Evolutionary conservation across 2,113 vertebrate genomes (phyloP).

Genomic region (Heterotilapia buettikoferi): DNA sequence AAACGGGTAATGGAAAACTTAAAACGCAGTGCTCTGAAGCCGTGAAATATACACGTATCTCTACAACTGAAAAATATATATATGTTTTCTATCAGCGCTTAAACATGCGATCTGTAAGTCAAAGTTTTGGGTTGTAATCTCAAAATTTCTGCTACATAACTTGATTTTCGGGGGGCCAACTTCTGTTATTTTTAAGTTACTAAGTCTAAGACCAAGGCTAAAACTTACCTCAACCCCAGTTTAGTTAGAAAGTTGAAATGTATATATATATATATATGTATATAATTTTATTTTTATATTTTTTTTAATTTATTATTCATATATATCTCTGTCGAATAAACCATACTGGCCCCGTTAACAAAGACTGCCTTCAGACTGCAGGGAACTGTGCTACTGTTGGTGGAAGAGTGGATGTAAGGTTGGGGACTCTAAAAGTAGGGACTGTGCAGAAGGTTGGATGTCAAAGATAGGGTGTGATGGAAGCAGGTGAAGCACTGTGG

Average conservation of each 20-base stretch:
- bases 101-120: not conserved
- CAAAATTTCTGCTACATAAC: not conserved
- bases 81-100: not conserved
- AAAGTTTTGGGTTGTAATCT: not conserved
- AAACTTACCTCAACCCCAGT: not conserved
- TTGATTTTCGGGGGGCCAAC: not conserved
- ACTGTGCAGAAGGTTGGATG: not conserved
- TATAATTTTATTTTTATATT: too few species aligned
- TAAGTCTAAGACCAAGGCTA: not conserved
- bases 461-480: not conserved
- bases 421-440: not conserved
- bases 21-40: not conserved
- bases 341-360: not conserved
- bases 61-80: not conserved
- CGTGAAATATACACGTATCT: not conserved
- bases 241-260: not conserved
- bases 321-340: not conserved
- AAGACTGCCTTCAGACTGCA: not conserved
- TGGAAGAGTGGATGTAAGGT: not conserved
- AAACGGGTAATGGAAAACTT: not conserved
- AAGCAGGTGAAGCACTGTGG: not conserved
- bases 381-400: not conserved
- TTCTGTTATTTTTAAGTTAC: not conserved
- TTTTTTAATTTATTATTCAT: too few species aligned
- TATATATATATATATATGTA: not conserved